Conservation (phyloP, 2,113 vertebrate species). For the Amblyopsis rosae region DNA sequence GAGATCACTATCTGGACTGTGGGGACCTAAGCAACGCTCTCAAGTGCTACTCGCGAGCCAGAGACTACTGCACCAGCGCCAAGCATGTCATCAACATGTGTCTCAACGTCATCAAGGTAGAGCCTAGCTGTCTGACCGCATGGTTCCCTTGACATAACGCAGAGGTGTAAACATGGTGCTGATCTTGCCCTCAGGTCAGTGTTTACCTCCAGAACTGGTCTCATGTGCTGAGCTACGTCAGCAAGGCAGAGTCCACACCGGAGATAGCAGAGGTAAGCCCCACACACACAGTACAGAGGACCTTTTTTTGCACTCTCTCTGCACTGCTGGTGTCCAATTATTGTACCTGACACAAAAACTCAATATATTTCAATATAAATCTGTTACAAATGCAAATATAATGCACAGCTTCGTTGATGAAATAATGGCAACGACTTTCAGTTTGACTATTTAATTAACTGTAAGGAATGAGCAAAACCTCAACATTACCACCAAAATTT, state of each 20-base stretch:
- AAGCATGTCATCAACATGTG: conserved; percentile 99
- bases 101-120: conserved; percentile 99
- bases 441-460: too few relatives aligned
- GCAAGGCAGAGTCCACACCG: conserved; percentile 97
- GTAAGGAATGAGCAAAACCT: too few relatives aligned
- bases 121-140: not conserved
- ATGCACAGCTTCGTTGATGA: too few relatives aligned
- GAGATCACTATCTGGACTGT: conserved; percentile 97
- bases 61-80: conserved; percentile 98
- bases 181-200: conserved; percentile 82
- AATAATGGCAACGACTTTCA: too few relatives aligned
- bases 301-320: too few relatives aligned
- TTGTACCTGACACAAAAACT: too few relatives aligned
- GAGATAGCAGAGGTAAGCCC: conserved; percentile 93
- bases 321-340: too few relatives aligned
- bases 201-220: conserved; percentile 99
- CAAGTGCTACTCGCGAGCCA: conserved; percentile 95
- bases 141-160: not conserved
- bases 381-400: too few relatives aligned
- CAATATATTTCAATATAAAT: too few relatives aligned
- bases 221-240: conserved; percentile 97
- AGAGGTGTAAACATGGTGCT: not conserved
- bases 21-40: conserved; percentile 98
- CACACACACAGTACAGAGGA: not conserved
- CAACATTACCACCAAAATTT: too few relatives aligned